Evolutionary conservation across 92 coral and sea anemone genomes (phyloP), one percentile per base, ranked within the genome.

Genomic region (Epizoanthus illoricatus): DNA sequence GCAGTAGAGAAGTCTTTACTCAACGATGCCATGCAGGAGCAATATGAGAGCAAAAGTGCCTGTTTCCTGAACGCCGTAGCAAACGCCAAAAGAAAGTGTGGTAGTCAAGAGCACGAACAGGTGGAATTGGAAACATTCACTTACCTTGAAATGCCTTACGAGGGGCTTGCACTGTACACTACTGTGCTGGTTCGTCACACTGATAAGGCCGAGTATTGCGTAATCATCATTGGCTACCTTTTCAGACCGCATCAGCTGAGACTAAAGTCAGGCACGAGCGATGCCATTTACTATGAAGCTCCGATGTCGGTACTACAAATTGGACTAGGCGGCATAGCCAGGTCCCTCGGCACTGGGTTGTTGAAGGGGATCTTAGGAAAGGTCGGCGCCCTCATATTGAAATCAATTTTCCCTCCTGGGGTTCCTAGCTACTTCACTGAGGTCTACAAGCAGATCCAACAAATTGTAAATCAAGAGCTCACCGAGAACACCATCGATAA

Each of bases 391-490:
- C 83, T 84, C 61, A 72, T 72, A 21, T 84, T 84, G 63, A 20
- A 84, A 10, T 72, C 4, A 57, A 84, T 84, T 56, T 84, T 84
- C 59, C 87, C 83, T 56, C 83, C 87, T 33, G 87, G 87, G 71
- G n/a, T 39, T 36, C 87, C 87, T 7, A 84, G 83, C 74, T 84
- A 84, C 87, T 84, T 84, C 70, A 69, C 16, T 6, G 74, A 84
- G 87, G 87, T 84, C 2, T 84, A 84, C 67, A 84, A 84, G 20
- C 23, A 84, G 57, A 84, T 84, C 72, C 84, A 84, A 40, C 59
- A 28, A 74, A 84, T 84, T 47, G 87, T 84, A 43, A 16, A 74
- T 2, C 68, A 84, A 58, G 84, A 74, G 58, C 57, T 84, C 21
- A 84, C 87, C 16, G 12, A 73, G 84, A 73, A 60, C 84, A 84